These are phyloP conservation scores for Congeria kusceri DNA, from an alignment of 2,888 invertebrate species.

Conservation along the genomic window DNA sequence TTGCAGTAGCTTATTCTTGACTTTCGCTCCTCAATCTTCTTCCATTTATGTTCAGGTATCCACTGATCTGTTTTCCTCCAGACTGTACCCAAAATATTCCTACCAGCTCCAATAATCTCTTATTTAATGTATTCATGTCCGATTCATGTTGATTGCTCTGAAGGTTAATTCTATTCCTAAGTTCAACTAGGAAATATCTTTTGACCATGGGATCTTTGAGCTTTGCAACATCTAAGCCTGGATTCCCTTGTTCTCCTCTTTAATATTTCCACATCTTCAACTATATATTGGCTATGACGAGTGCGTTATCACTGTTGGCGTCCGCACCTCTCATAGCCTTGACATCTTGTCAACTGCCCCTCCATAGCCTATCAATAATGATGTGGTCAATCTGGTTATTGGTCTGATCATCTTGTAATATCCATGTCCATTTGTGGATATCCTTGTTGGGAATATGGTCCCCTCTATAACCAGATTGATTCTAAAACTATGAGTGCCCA, in stretches of 20 bases:
- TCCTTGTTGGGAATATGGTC: constrained; percentile 31
- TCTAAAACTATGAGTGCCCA: constrained; percentile 18
- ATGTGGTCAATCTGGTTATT: constrained; percentile 49
- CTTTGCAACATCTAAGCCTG: constrained; percentile 1
- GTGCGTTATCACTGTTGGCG: constrained; percentile 20
- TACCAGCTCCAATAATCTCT: not conserved
- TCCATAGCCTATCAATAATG: constrained; percentile 2
- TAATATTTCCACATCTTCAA: constrained; percentile 8
- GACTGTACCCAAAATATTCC: not conserved
- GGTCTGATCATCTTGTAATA: constrained; percentile 37
- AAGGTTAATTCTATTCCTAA: not conserved
- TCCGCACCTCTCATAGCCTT: constrained; percentile 33
- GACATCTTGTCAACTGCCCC: constrained; percentile 24
- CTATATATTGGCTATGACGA: constrained; percentile 19
- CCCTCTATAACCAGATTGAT: constrained; percentile 52
- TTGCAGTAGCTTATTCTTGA: not conserved
- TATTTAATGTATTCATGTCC: not conserved
- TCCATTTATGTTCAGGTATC: not conserved
- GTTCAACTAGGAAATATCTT: not conserved
- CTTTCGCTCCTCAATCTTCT: not conserved
- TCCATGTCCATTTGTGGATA: constrained; percentile 55
- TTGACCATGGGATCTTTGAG: constrained; percentile 11
- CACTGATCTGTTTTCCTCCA: constrained; percentile 2
- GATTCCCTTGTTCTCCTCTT: constrained; percentile 1
- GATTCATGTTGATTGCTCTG: not conserved